Evolutionary conservation across 2,888 invertebrate genomes (phyloP).

Genomic region (Ellobium chinense): DNA sequence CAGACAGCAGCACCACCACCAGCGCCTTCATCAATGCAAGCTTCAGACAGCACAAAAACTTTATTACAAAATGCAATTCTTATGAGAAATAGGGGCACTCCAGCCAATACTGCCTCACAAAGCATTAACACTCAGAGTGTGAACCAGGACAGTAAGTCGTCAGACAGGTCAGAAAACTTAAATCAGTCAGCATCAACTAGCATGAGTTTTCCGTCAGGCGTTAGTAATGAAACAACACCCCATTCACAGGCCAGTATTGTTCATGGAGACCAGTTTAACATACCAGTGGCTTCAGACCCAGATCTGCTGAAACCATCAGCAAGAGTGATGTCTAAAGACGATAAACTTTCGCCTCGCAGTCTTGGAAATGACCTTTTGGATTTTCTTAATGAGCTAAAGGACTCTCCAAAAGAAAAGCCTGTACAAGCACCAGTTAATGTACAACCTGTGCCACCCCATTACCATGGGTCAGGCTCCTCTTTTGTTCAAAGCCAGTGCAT

Average conservation of each 20-base stretch:
- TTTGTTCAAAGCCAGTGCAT: background rate
- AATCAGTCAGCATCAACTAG: background rate
- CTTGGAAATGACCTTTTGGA: conserved; percentile 35
- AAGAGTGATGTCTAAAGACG: conserved; percentile 5
- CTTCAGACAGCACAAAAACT: conserved; percentile 29
- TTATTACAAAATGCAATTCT: conserved; percentile 33
- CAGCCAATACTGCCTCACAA: background rate
- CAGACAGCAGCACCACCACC: background rate
- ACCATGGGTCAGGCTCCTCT: background rate
- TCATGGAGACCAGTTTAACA: background rate
- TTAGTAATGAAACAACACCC: background rate
- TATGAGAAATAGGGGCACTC: background rate
- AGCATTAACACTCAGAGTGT: background rate
- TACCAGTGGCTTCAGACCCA: background rate
- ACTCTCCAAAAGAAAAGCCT: conserved; percentile 12
- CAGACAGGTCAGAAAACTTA: conserved; percentile 7
- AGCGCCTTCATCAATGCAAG: background rate
- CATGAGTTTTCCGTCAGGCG: background rate
- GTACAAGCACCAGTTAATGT: background rate
- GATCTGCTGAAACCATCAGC: background rate
- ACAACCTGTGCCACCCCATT: background rate
- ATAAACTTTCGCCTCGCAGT: conserved; percentile 25
- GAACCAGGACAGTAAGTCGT: background rate
- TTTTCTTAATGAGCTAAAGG: conserved; percentile 37
- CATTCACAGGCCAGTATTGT: background rate